phyloP scores from a whole-genome alignment of 92 coral and sea anemone species.

The Parazoanthus swiftii region DNA sequence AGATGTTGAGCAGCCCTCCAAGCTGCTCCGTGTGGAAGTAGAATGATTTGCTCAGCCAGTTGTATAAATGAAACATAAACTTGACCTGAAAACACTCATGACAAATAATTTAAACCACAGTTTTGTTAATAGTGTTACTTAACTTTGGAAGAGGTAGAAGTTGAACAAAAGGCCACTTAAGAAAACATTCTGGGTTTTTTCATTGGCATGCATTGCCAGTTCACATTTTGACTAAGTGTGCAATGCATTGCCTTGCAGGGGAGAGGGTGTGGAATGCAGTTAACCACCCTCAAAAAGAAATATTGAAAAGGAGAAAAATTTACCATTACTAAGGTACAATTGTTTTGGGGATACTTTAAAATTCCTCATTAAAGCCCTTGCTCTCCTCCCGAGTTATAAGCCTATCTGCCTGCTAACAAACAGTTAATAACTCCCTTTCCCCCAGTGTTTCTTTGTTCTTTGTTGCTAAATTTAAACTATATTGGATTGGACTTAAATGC shows the following conservation, averaged over 20 bases:
- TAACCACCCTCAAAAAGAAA: background rate
- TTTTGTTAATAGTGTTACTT: background rate
- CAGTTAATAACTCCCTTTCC: too few species aligned
- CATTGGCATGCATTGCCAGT: background rate
- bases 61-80: background rate
- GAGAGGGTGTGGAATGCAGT: background rate
- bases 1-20: conserved; percentile 29
- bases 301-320: too few species aligned
- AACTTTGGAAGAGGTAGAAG: background rate
- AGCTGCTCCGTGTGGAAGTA: conserved; percentile 22
- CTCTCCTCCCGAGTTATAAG: too few species aligned
- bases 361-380: too few species aligned
- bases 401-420: too few species aligned
- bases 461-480: background rate
- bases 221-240: background rate
- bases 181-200: background rate
- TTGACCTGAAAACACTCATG: background rate
- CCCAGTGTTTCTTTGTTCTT: background rate
- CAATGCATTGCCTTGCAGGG: background rate
- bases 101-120: background rate
- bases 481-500: background rate
- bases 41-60: background rate
- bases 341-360: too few species aligned
- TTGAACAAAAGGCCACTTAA: background rate
- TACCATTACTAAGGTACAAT: too few species aligned